Base-by-base conservation (phyloP, 2,888 invertebrate species). In the Troides aeacus region DNA sequence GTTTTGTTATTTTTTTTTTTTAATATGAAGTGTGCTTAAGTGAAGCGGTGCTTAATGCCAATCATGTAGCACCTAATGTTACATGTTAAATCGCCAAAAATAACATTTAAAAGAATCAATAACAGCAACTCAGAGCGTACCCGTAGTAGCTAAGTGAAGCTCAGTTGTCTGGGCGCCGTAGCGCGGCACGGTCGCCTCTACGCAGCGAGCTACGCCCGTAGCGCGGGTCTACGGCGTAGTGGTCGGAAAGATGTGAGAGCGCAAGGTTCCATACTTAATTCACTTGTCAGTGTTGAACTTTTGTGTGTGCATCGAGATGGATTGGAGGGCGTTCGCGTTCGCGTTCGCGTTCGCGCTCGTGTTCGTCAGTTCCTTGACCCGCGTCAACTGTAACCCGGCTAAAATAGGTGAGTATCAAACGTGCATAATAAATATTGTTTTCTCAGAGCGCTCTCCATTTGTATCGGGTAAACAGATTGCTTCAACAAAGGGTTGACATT, bases 51-150 rank as follows among this genome's bases (percentile, higher is more conserved):
- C 36, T 63, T 57, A 62, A 46, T 69, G 66, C 61, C 70, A 73
- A 73, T 74, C 66, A 70, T 64, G 62, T 46, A 57, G 59, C 65
- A 69, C 42, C 68, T 61, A 79, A 77, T 76, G 81, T 80, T 79
- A 81, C 81, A 79, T 84, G 82, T 87, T 83, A 89, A 90, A 89
- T 89, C 81, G 81, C 88, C 88, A 88, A 91, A 91, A 92, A 92
- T 90, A 90, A 88, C 89, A 89, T 87, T 92, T 87, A 88, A 90
- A 89, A 90, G 90, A 92, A 92, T 92, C 92, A 90, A 92, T 92
- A 92, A 87, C 81, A 87, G 76, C 79, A 80, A 82, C 78, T 79
- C 75, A 74, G 78, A 82, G 81, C 83, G 81, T 83, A 82, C 81
- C 81, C 79, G 81, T 72, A 30, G 30, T 30, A 73, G 77, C 74